Percentiles rank a stretch among this genome's conserved stretches.
Conservation (phyloP, 2,113 vertebrate genomes). For the Cranoglanis bouderius region DNA sequence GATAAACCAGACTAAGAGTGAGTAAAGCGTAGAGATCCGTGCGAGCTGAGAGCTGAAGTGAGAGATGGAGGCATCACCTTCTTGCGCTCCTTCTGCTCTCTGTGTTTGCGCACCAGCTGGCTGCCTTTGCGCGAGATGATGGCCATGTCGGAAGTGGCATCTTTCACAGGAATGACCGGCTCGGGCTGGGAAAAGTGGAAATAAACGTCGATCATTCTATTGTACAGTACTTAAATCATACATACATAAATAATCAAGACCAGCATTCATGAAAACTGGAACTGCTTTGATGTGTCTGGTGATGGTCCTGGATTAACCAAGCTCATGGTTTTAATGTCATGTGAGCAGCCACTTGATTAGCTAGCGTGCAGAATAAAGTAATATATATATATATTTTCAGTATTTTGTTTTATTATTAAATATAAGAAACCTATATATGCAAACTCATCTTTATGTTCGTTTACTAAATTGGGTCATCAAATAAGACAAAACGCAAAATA, state of each 20-base stretch:
- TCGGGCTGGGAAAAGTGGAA: constrained; percentile 80
- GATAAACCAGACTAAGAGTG: not conserved
- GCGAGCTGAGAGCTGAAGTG: not conserved
- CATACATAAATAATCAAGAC: not conserved
- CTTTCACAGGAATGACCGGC: constrained; percentile 95
- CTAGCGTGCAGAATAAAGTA: no score
- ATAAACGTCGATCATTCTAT: not conserved
- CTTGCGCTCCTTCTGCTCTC: constrained; percentile 96
- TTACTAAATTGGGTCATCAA: no score
- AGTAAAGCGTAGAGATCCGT: not conserved
- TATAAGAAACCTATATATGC: no score
- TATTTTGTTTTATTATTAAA: no score
- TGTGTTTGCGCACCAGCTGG: constrained; percentile 94
- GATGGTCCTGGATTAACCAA: not conserved
- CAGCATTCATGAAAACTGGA: not conserved
- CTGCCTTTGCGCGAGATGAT: constrained; percentile 98
- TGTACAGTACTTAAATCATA: not conserved
- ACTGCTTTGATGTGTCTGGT: not conserved
- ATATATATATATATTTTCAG: no score
- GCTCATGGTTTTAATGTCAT: not conserved
- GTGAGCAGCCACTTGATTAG: not conserved
- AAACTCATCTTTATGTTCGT: no score
- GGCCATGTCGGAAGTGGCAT: constrained; percentile 94
- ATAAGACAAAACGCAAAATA: no score
- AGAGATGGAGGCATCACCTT: constrained; percentile 74